phyloP scores from a whole-genome alignment of 2,797 vertebrate genomes.

The Alauda arvensis region DNA sequence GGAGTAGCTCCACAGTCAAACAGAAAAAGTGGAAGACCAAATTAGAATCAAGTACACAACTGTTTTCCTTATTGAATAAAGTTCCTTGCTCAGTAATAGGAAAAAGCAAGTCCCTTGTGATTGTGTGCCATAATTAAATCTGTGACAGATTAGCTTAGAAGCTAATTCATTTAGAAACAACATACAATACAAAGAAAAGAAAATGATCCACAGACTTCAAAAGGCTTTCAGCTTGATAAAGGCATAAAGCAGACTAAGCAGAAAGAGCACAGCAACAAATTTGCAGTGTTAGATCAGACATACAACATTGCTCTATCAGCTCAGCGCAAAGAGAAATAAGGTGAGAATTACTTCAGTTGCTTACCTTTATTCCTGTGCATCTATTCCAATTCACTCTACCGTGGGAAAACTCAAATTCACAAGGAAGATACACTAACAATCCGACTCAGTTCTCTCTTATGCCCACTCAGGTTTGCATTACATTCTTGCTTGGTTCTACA shows the following conservation, averaged over 20 bases:
- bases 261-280: not conserved
- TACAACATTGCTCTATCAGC: not conserved
- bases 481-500: too few species aligned
- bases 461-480: not conserved
- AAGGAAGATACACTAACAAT: not conserved
- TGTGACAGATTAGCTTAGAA: constrained; percentile 48
- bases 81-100: not conserved
- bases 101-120: constrained; percentile 24
- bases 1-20: not conserved
- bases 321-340: not conserved
- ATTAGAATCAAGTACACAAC: constrained; percentile 3
- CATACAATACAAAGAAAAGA: constrained; percentile 25
- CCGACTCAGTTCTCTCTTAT: not conserved
- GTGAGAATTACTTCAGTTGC: not conserved
- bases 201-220: constrained; percentile 48
- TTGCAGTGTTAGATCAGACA: not conserved
- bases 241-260: not conserved
- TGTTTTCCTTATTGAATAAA: constrained; percentile 10
- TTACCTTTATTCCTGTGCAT: not conserved
- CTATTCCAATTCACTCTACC: not conserved
- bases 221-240: constrained; percentile 31
- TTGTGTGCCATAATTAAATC: constrained; percentile 32
- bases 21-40: not conserved
- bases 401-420: not conserved
- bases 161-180: constrained; percentile 48